Conservation (phyloP, 2,888 invertebrate species). For the Willowsia nigromaculata region DNA sequence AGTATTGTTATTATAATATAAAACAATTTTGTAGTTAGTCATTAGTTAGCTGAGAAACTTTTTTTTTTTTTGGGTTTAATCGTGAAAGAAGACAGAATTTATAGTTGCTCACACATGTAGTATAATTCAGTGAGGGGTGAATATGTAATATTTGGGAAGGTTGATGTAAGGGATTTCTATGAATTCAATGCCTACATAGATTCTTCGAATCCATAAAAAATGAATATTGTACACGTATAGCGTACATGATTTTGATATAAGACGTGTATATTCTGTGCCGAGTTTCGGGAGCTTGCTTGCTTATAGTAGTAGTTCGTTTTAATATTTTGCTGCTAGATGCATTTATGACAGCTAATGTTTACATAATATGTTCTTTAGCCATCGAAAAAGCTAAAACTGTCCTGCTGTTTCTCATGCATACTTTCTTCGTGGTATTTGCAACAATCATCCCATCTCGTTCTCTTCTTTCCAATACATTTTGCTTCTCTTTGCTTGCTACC, state of each 20-base stretch:
- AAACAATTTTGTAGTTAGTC: not conserved
- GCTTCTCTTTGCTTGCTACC: conserved; percentile 29
- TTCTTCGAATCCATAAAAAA: conserved; percentile 54
- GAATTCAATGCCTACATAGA: conserved; percentile 39
- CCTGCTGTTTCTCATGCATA: conserved; percentile 11
- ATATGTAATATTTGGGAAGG: not conserved
- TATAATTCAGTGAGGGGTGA: not conserved
- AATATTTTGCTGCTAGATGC: not conserved
- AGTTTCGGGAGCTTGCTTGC: not conserved
- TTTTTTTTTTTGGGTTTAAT: not conserved
- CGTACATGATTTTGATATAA: not conserved
- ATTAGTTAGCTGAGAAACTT: not conserved
- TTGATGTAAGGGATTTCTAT: conserved; percentile 44
- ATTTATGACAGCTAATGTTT: conserved; percentile 31
- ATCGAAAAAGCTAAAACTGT: not conserved
- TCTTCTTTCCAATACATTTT: conserved; percentile 16
- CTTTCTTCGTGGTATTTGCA: conserved; percentile 41
- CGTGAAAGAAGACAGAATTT: not conserved
- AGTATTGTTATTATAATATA: not conserved
- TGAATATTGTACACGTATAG: not conserved
- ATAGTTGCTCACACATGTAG: not conserved
- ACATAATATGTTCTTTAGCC: conserved; percentile 44
- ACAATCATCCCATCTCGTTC: conserved; percentile 16
- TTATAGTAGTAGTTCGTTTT: not conserved
- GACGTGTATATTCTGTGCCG: not conserved